Base-by-base conservation (phyloP, 2,888 invertebrate genomes). In the Ochropleura leucogaster region DNA sequence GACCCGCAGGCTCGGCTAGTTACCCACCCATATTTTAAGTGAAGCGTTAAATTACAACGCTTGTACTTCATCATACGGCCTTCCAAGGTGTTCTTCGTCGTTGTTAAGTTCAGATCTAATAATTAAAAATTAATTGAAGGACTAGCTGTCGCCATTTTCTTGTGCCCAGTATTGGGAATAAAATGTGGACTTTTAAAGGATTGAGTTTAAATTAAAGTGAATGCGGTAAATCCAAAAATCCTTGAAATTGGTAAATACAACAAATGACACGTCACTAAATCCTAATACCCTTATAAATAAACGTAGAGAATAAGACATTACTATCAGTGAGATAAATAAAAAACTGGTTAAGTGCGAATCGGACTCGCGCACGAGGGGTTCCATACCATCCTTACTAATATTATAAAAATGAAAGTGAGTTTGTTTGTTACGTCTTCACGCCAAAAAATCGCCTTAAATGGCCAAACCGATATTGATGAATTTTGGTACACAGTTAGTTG, bases 1-100 rank as follows among this genome's bases (percentile, higher is more conserved):
- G 53, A 20, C 40, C 77, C 44, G 44, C 59, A 40, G 57, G 77
- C 68, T 47, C 44, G 44, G 59, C 42, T 64, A 81, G 42, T 64
- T 75, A 64, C 51, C 20, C 63, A 64, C 57, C 20, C 67, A 66
- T 57, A 82, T 63, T 68, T 64, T 68, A 65, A 65, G 14, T 59
- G 20, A n/a, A 49, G 47, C 47, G 18, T 64, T 49, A 77, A 68
- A 79, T 77, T 68, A 68, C 47, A 51, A 18, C 46, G 42, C 44
- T 46, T n/a, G 18, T 40, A 9, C n/a, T 51, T 10, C 12, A 18
- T 51, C 18, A 49, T 8, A 47, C 4, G 40, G 8, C 14, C 18
- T 10, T 47, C 47, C 47, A 20, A 3, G 16, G 1, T 57, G 16
- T n/a, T 44, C 16, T 18, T 10, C 16, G 4, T 16, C 14, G 16